Evolutionary conservation across 2,888 invertebrate species (phyloP), one percentile per base, ranked within the genome.

Genomic region (Epistrophe grossulariae): DNA sequence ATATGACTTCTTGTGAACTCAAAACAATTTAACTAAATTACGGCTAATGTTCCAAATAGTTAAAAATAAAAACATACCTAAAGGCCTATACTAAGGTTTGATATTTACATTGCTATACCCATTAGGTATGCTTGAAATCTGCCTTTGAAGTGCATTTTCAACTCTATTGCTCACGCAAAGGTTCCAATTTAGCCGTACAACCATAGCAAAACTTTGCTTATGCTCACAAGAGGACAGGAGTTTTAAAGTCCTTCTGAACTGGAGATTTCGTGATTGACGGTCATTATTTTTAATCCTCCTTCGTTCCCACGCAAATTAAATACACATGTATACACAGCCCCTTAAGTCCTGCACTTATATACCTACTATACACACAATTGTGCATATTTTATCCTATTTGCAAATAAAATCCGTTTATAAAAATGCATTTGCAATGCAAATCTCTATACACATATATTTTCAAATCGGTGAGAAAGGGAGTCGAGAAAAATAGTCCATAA

Each of bases 231-330:
- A 40, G 38, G 38, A 19, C 8, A 24, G 59, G 10, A 50, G 35
- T 28, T 48, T 31, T 11, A 17, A 76, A 76, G 70, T 70, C 81
- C 81, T 52, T 81, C 31, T 38, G 15, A 40, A 43, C 24, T 71
- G 62, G 62, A 52, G 71, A 79, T 84, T 43, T 74, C 84, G 84
- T 84, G 84, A 79, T 84, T 74, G 79, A 79, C 74, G 84, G 74
- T 84, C 74, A 76, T 84, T 84, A 84, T 35, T 71, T 74, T 57
- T 19, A 48, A 60, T 59, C 24, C 62, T 24, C 15, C 28, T 19
- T 11, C 4, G 35, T 48, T 31, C 43, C 68, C 45, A 38, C 24
- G 71, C 57, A 45, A 79, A 79, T 83, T 83, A 81, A 82, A 71
- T 71, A 64, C 15, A 68, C 35, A 35, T 5, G 50, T n/a, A 4